Evolutionary conservation across 2,797 vertebrate genomes (phyloP), one percentile per base, ranked within the genome.

Genomic region (Danio tinwini): DNA sequence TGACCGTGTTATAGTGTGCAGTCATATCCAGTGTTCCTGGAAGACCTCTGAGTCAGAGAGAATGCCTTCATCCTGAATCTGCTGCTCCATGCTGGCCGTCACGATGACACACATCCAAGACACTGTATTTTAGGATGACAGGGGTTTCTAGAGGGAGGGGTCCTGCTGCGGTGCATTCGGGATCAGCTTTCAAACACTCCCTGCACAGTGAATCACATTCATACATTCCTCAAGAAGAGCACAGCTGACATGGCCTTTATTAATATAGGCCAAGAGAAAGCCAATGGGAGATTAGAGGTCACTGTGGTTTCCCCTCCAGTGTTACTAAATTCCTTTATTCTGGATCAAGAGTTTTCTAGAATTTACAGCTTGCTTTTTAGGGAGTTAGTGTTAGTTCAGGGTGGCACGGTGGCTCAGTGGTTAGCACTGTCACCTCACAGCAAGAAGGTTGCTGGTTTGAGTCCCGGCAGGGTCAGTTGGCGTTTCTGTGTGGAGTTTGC

Each of bases 191-290:
- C 81, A 74, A 68, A 68, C 81, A 62, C 67, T 55, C 59, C 49
- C 73, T 47, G 42, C 11, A 52, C 49, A 61, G 52, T 65, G 40
- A 74, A 21, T 29, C 29, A 74, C 70, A 67, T 74, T 70, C 45
- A 63, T 55, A 71, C 80, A 78, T 84, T 84, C 74, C 42, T 79
- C 11, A 47, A 69, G 59, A 82, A 68, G 74, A 76, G 68, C 47
- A 44, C 70, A 71, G 81, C 76, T 73, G 63, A 70, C 29, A 42
- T 17, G 19, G 74, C 72, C 69, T 70, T 62, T 21, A 21, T 63
- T 61, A 39, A 61, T 70, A n/a, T 29, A 68, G 58, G 29, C n/a
- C 37, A 11, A 58, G 71, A n/a, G n/a, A 53, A 47, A 71, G 8
- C 37, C 67, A 45, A 40, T 5, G 40, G 21, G 74, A 62, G 12